Percentiles rank a stretch among this genome's conserved stretches.
These are phyloP conservation scores for Leuciscus idus DNA, from an alignment of 2,113 vertebrate genomes.

Conservation along the genomic window DNA sequence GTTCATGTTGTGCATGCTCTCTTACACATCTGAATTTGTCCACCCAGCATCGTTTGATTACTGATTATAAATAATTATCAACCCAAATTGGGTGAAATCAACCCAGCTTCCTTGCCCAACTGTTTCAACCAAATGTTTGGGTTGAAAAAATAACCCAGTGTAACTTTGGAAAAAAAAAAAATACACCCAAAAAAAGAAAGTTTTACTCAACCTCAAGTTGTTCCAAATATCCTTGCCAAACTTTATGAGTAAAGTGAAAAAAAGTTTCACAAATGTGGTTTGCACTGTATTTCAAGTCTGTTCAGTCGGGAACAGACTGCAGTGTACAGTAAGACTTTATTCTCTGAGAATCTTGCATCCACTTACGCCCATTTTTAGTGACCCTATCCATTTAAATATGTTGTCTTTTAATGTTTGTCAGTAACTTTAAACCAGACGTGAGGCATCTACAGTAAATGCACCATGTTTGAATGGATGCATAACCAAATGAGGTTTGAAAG, in stretches of 20 bases:
- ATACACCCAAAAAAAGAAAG: too few species aligned
- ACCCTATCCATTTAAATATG: neutral
- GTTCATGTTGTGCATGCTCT: neutral
- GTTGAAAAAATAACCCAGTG: too few species aligned
- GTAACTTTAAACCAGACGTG: neutral
- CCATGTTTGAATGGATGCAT: neutral
- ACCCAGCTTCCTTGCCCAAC: too few species aligned
- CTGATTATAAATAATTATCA: too few species aligned
- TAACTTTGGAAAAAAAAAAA: too few species aligned
- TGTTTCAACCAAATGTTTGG: too few species aligned
- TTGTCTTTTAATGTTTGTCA: neutral
- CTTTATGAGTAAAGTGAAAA: neutral
- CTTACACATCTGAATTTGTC: neutral
- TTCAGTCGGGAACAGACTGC: neutral
- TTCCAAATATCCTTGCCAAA: too few species aligned
- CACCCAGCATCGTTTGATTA: too few species aligned
- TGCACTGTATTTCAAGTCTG: neutral
- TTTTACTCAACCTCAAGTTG: too few species aligned
- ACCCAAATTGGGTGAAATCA: too few species aligned
- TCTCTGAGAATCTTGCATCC: neutral
- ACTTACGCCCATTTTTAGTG: neutral
- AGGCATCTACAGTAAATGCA: neutral
- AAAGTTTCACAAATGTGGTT: neutral
- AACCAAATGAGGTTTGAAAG: neutral
- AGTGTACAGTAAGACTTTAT: neutral